Evolutionary conservation across 2,113 vertebrate genomes (phyloP), one percentile per base, ranked within the genome.

Genomic region (Misgurnus mizolepis): DNA sequence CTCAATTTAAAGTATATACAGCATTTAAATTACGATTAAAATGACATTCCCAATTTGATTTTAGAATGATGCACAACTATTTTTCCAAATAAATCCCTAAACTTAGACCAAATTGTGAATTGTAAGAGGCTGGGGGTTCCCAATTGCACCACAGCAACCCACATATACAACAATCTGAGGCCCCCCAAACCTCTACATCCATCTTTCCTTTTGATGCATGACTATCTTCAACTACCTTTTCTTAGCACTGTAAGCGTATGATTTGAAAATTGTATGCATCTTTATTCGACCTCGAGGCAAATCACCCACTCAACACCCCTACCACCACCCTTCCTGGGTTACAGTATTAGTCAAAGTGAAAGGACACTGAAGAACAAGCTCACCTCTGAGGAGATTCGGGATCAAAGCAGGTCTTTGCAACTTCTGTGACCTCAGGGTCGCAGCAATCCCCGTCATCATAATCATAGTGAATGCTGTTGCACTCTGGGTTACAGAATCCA

Each of bases 361-460:
- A 67, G 62, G 7, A 45, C 58, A 68, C 2, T 62, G 10, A 18
- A 47, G 40, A 43, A 60, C 4, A 53, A 55, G 80, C 92, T 93
- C 93, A 99, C 98, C 98, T 94, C 83, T 92, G 90, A 45, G 94
- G 90, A 0, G 98, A 97, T 78, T 98, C 97, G 0, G 97, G 97
- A 86, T 99, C 96, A 0, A 99, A 99, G 90, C 98, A 99, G 70
- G 95, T 98, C 92, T 90, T 96, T 76, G 82, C 81, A 76, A 96
- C 94, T 0, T 97, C 92, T 0, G 95, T 91, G 79, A 90, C 89
- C 12, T 88, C 92, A 0, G 95, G 93, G 86, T 98, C 94, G 0
- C 98, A 99, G 92, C 98, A 99, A 90, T 99, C 98, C 0, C 97
- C 98, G 0, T 98, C 97, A 0, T 99, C 98, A 0, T 97, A 99